These are phyloP conservation scores for Hyperoplus immaculatus DNA, from an alignment of 2,797 vertebrate genomes.

Conservation along the genomic window DNA sequence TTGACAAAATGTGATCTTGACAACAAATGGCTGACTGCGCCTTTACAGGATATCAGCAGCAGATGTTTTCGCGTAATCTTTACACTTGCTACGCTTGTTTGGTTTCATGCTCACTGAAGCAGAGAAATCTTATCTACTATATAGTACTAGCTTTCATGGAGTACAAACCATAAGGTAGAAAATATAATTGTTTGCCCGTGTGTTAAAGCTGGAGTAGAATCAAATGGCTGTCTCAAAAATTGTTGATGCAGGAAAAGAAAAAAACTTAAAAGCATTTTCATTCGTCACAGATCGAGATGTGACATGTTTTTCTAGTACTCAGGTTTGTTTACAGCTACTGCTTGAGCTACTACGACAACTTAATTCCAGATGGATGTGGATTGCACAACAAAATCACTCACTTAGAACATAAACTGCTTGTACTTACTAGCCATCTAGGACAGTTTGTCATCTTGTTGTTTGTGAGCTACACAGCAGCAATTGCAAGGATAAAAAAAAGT, in stretches of 20 bases:
- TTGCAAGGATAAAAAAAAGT: background rate
- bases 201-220: conserved; percentile 28
- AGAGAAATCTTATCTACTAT: conserved; percentile 25
- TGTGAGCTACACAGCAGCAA: conserved; percentile 15
- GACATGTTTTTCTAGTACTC: conserved; percentile 45
- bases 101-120: conserved; percentile 34
- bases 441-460: conserved; percentile 22
- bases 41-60: conserved; percentile 15
- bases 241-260: conserved; percentile 29
- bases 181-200: conserved; percentile 14
- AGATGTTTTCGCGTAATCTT: conserved; percentile 28
- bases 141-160: conserved; percentile 20
- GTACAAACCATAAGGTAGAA: conserved; percentile 42
- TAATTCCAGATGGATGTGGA: conserved; percentile 35
- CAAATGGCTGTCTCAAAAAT: conserved; percentile 30
- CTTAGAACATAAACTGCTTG: conserved; percentile 15
- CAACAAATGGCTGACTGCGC: no score
- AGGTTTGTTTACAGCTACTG: conserved; percentile 52
- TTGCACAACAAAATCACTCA: conserved; percentile 42
- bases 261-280: conserved; percentile 28
- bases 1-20: no score
- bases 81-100: conserved; percentile 45
- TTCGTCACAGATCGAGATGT: conserved; percentile 18
- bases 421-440: background rate
- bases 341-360: conserved; percentile 26